Conservation (phyloP, 2,888 invertebrate genomes). For the Hirudinaria manillensis region DNA sequence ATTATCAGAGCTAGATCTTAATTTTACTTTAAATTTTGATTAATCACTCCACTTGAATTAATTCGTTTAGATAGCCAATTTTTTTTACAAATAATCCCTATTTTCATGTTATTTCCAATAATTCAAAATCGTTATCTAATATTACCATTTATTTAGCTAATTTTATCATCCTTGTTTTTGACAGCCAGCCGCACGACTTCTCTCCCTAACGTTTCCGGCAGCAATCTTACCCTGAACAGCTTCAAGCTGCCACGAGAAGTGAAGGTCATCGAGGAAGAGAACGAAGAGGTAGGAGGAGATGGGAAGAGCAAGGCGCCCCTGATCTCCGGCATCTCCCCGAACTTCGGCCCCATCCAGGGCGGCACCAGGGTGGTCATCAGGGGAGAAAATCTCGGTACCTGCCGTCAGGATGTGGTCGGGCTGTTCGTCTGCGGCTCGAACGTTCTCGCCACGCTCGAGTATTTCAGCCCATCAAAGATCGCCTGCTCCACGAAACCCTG, state of each 20-base stretch:
- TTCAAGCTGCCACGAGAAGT: conserved; percentile 6
- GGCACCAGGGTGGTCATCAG: conserved; percentile 47
- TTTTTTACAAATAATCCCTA: too few relatives aligned
- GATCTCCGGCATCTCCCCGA: conserved; percentile 46
- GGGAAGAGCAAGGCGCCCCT: conserved; percentile 40
- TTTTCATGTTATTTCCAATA: too few relatives aligned
- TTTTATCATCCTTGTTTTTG: background rate
- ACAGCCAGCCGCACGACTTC: background rate
- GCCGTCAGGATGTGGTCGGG: conserved; percentile 48
- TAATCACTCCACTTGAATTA: too few relatives aligned
- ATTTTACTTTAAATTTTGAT: too few relatives aligned
- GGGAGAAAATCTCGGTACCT: conserved; percentile 48
- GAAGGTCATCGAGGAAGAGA: conserved; percentile 15
- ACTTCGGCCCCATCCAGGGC: conserved; percentile 45
- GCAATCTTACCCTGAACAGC: conserved; percentile 1
- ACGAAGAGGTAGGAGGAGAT: background rate
- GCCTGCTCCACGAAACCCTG: conserved; percentile 47
- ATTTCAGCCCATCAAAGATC: conserved; percentile 45
- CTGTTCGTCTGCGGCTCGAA: conserved; percentile 49
- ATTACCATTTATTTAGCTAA: too few relatives aligned
- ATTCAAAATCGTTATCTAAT: too few relatives aligned
- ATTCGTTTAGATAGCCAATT: too few relatives aligned
- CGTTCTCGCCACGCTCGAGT: conserved; percentile 47
- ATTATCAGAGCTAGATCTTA: too few relatives aligned
- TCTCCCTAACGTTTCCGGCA: background rate